A percentile compares a stretch with the other conserved stretches of the same genome.
Evolutionary conservation across 1,140 invertebrate species (phyloP).

Genomic region (Drosophila sp.): DNA sequence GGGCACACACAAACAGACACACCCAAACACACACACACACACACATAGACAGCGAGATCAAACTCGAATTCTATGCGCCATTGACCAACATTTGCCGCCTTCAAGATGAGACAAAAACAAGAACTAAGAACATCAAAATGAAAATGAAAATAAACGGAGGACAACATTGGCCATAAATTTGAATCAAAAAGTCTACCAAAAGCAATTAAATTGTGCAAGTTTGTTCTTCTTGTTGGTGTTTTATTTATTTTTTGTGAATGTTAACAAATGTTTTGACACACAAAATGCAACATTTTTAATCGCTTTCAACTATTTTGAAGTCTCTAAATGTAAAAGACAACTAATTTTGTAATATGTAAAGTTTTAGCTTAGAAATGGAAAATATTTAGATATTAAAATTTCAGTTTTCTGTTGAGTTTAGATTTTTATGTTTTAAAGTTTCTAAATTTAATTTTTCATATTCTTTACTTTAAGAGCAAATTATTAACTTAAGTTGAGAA

Average conservation of each 20-base stretch:
- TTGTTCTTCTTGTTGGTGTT: slow-evolving; percentile 32
- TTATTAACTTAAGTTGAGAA: too few relatives aligned
- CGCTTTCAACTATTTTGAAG: not conserved
- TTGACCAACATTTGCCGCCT: slow-evolving; percentile 68
- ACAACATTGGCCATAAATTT: slow-evolving; percentile 72
- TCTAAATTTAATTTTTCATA: too few relatives aligned
- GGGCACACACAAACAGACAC: slow-evolving; percentile 17
- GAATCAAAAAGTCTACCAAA: slow-evolving; percentile 65
- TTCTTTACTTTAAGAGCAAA: too few relatives aligned
- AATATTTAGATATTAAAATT: too few relatives aligned
- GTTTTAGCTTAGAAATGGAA: too few relatives aligned
- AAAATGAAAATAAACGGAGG: slow-evolving; percentile 52
- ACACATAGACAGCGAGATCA: not conserved
- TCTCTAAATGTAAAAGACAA: not conserved
- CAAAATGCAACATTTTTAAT: not conserved
- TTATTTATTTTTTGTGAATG: not conserved
- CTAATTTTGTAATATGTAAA: not conserved
- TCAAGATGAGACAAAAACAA: slow-evolving; percentile 27
- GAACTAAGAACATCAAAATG: slow-evolving; percentile 17
- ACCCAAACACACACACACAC: not conserved
- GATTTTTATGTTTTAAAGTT: too few relatives aligned
- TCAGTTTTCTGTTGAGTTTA: too few relatives aligned
- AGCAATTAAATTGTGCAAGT: slow-evolving; percentile 76
- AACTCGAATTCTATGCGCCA: slow-evolving; percentile 47
- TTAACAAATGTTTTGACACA: slow-evolving; percentile 14